Conservation (phyloP, 2,113 vertebrate species). For the Casuarius casuarius region DNA sequence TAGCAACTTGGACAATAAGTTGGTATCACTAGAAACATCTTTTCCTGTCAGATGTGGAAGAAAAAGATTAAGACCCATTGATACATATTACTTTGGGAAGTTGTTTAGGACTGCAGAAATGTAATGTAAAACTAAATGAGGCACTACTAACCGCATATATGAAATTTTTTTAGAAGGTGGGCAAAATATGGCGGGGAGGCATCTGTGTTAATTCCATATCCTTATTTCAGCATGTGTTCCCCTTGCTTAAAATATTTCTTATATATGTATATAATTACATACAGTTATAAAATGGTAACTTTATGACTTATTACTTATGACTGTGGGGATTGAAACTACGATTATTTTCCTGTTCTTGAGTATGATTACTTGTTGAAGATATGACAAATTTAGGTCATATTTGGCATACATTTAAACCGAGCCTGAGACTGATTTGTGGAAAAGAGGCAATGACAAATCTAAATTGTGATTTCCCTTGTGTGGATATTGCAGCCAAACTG, state of each 20-base stretch:
- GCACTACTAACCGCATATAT: background rate
- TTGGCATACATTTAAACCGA: constrained; percentile 21
- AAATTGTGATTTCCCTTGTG: background rate
- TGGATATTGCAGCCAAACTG: constrained; percentile 23
- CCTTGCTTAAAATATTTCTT: background rate
- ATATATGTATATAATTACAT: background rate
- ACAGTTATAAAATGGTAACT: background rate
- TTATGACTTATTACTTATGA: background rate
- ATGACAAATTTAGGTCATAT: constrained; percentile 38
- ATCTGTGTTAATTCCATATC: background rate
- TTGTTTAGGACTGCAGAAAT: background rate
- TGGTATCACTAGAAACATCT: background rate
- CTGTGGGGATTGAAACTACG: background rate
- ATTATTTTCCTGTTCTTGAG: background rate
- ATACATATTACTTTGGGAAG: background rate
- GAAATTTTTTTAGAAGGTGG: background rate
- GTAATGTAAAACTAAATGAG: background rate
- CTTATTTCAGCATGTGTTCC: background rate
- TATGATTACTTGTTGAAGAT: constrained; percentile 34
- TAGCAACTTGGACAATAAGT: background rate
- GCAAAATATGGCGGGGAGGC: background rate
- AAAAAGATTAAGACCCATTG: background rate
- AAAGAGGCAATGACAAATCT: constrained; percentile 1
- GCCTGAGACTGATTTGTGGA: background rate
- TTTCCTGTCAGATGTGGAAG: background rate